Evolutionary conservation across 2,113 vertebrate species (phyloP).

Genomic region (Podarcis raffonei): DNA sequence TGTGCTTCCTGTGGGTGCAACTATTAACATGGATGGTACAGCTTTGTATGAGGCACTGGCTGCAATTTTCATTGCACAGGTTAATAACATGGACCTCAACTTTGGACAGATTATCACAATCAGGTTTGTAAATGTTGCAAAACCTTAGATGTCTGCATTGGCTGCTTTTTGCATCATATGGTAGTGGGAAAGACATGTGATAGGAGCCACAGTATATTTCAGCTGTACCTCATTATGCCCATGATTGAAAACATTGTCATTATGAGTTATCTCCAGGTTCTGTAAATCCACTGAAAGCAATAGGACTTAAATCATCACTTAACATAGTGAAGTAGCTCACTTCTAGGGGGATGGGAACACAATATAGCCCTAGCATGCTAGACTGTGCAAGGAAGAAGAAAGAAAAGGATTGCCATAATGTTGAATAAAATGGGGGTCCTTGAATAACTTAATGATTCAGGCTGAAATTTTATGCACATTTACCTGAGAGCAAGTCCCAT

Average conservation of each 20-base stretch:
- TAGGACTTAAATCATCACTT: too few relatives aligned
- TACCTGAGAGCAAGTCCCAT: too few relatives aligned
- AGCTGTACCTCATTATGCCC: background rate
- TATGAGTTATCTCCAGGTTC: background rate
- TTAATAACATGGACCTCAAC: slow-evolving; percentile 92
- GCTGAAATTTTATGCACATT: too few relatives aligned
- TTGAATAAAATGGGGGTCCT: too few relatives aligned
- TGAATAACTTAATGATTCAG: too few relatives aligned
- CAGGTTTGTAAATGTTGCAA: slow-evolving; percentile 79
- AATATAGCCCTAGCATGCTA: too few relatives aligned
- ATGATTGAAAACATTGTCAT: background rate
- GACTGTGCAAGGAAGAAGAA: too few relatives aligned
- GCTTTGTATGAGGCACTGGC: slow-evolving; percentile 95
- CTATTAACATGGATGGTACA: slow-evolving; percentile 76
- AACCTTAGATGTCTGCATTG: background rate
- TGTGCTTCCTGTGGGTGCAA: slow-evolving; percentile 91
- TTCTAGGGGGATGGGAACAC: too few relatives aligned
- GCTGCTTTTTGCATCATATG: background rate
- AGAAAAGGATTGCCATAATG: too few relatives aligned
- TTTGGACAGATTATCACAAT: slow-evolving; percentile 97
- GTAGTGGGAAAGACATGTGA: too few relatives aligned
- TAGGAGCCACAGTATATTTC: background rate
- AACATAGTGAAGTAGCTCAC: too few relatives aligned
- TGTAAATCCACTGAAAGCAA: background rate
- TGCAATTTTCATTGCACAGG: slow-evolving; percentile 96